Percentiles rank a stretch among this genome's conserved stretches.
Evolutionary conservation across 1,140 invertebrate genomes (phyloP).

Genomic region (Rhagoletis zephyria): DNA sequence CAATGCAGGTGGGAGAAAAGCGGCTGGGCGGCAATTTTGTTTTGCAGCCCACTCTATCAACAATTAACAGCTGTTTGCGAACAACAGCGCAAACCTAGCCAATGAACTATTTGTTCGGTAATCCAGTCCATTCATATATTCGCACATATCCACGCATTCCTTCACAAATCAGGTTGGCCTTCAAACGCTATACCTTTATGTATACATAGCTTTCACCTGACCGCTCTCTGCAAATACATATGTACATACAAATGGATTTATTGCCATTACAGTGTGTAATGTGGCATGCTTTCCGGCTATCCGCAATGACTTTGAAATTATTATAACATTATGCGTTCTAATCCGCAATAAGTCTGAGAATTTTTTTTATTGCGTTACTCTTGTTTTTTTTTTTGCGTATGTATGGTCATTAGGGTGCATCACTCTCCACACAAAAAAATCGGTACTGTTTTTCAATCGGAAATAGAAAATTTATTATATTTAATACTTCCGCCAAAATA

Average conservation of each 20-base stretch:
- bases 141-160: neutral
- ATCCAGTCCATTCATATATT: neutral
- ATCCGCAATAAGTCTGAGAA: neutral
- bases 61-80: conserved; percentile 33
- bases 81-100: neutral
- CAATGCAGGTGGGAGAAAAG: neutral
- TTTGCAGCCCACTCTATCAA: neutral
- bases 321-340: conserved; percentile 19
- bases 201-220: conserved; percentile 11
- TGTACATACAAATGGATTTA: neutral
- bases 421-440: too few species aligned
- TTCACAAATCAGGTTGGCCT: neutral
- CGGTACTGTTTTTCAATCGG: too few species aligned
- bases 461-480: too few species aligned
- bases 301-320: conserved; percentile 32
- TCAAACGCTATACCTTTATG: neutral
- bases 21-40: neutral
- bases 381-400: too few species aligned
- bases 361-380: neutral
- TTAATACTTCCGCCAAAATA: too few species aligned
- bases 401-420: neutral
- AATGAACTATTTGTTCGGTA: neutral
- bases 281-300: conserved; percentile 35
- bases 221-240: too few species aligned
- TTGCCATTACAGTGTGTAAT: neutral